Percentiles rank a stretch among this genome's conserved stretches.
phyloP scores from a whole-genome alignment of 1,140 invertebrate species.

The Drosophila pectinifera region DNA sequence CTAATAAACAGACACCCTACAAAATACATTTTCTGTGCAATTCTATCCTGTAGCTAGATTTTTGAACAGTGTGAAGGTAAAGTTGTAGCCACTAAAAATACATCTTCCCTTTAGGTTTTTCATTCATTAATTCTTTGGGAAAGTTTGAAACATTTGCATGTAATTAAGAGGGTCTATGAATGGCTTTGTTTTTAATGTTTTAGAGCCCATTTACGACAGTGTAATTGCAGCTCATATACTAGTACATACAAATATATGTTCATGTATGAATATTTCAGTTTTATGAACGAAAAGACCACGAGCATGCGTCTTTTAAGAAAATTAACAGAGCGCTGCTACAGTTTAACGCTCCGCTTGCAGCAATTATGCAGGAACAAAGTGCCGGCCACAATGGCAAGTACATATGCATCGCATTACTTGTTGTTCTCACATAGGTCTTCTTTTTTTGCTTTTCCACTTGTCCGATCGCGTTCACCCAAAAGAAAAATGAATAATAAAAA shows the following conservation, averaged over 20 bases:
- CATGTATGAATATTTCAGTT: conserved; percentile 13
- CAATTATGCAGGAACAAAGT: conserved; percentile 64
- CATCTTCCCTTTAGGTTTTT: conserved; percentile 12
- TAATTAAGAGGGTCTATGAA: conserved; percentile 51
- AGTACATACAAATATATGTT: background rate
- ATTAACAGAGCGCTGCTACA: conserved; percentile 66
- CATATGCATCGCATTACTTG: conserved; percentile 12
- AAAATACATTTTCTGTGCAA: too few relatives aligned
- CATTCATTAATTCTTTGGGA: conserved; percentile 53
- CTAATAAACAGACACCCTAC: too few relatives aligned
- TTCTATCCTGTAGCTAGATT: too few relatives aligned
- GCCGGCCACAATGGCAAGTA: conserved; percentile 37
- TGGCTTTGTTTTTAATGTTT: conserved; percentile 61
- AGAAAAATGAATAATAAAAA: conserved; percentile 14
- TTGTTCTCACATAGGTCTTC: too few relatives aligned
- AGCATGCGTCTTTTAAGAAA: conserved; percentile 39
- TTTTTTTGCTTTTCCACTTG: background rate
- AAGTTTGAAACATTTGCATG: conserved; percentile 69
- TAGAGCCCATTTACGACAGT: conserved; percentile 59
- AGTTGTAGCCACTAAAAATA: background rate
- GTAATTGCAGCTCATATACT: conserved; percentile 55
- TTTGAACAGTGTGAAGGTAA: conserved; percentile 4
- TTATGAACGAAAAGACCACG: conserved; percentile 18
- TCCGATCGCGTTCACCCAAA: conserved; percentile 5
- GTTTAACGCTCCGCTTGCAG: conserved; percentile 66